phyloP scores from a whole-genome alignment of 2,888 invertebrate genomes.

The Xylophagus ater region DNA sequence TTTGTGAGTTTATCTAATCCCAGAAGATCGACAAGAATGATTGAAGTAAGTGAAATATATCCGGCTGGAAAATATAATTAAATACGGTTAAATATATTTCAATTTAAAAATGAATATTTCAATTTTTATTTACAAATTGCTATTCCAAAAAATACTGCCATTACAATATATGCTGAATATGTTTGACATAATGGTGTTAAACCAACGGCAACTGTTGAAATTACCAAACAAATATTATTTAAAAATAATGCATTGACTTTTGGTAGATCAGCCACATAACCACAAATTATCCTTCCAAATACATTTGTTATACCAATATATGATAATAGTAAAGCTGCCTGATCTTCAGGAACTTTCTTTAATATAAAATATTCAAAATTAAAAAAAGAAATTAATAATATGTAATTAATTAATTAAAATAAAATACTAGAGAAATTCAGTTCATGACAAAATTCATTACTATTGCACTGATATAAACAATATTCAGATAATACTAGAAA shows the following conservation, averaged over 20 bases:
- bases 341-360: neutral
- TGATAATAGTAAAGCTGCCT: slow-evolving; percentile 60
- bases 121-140: slow-evolving; percentile 67
- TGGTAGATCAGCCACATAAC: slow-evolving; percentile 84
- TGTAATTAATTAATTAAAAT: slow-evolving; percentile 3
- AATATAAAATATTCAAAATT: neutral
- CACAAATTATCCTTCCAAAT: slow-evolving; percentile 78
- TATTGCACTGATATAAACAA: too few species aligned
- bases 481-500: too few species aligned
- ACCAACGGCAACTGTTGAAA: slow-evolving; percentile 78
- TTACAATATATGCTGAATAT: slow-evolving; percentile 63
- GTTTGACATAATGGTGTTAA: slow-evolving; percentile 72
- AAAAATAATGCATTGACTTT: slow-evolving; percentile 84
- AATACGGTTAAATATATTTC: neutral
- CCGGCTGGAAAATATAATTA: slow-evolving; percentile 55
- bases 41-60: slow-evolving; percentile 94
- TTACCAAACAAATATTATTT: slow-evolving; percentile 83
- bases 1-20: slow-evolving; percentile 93
- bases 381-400: neutral
- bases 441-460: too few species aligned
- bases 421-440: slow-evolving; percentile 1
- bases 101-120: neutral
- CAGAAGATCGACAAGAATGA: slow-evolving; percentile 90
- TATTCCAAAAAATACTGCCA: slow-evolving; percentile 82
- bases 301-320: slow-evolving; percentile 92